Base-by-base conservation (phyloP, 92 coral and sea anemone species). In the Metridium senile region DNA sequence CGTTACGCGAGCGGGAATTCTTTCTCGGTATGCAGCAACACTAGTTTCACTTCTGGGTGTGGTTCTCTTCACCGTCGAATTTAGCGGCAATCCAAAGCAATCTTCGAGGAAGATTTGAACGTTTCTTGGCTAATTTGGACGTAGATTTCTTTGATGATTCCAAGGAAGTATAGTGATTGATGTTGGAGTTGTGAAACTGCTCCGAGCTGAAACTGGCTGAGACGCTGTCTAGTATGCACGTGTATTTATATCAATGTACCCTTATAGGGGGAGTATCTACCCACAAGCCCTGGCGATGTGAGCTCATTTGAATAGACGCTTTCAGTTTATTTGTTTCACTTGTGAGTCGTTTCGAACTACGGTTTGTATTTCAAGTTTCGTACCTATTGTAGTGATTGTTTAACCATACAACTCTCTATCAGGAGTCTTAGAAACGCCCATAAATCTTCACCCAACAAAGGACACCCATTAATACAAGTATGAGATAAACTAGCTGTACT, bases 321-420 rank as follows among this genome's bases (percentile, higher is more conserved):
- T 73, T 73, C 78, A 58, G 78, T 73, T 73, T 73, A 10, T 11
- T 73, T 31, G 35, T 71, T 71, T 71, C 76, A 28, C 76, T 71
- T 71, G 62, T 28, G 26, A 18, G 45, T 51, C 78, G 78, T 73
- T 73, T 73, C 78, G 78, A 73, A n/a, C 78, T 73, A 16, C 57
- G 78, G 78, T 73, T 73, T 73, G 78, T 57, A 73, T 73, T 73
- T 73, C 78, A 73, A 73, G 67, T 73, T 73, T 73, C 78, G 68
- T 17, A 57, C 64, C 78, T 58, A 57, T 73, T 73, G 78, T 73
- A 28, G 20, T 57, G 6, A 58, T 73, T 71, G 64, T 71, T 21
- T 45, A 13, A 3, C 18, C 49, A 39, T 22, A 20, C 25, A 33
- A 43, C 57, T 57, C 67, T 73, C 78, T 57, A 33, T 34, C 10